Evolutionary conservation across 2,888 invertebrate species (phyloP).

Genomic region (Biston stratarius): DNA sequence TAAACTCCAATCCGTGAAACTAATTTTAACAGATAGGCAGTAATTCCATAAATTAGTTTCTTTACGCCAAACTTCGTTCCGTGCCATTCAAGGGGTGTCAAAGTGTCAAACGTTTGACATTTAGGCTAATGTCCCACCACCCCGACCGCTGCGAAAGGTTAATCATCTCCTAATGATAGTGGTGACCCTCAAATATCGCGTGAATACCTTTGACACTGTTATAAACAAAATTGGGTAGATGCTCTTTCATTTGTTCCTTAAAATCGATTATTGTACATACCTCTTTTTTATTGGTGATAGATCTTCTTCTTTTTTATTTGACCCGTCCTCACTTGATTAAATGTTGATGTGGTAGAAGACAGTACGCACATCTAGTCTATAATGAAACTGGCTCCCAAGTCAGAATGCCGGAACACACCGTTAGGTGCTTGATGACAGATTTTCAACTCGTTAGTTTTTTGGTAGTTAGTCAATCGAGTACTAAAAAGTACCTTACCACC

Average conservation of each 20-base stretch:
- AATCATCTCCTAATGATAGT: constrained; percentile 81
- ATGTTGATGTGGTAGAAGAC: background rate
- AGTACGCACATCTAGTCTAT: too few species aligned
- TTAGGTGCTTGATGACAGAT: too few species aligned
- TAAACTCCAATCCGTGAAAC: background rate
- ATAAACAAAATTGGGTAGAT: constrained; percentile 28
- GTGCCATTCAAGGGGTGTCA: constrained; percentile 46
- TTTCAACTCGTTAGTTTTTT: too few species aligned
- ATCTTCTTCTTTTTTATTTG: background rate
- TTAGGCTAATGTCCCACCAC: constrained; percentile 66
- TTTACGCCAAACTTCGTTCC: constrained; percentile 38
- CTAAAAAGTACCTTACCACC: too few species aligned
- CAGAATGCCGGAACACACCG: too few species aligned
- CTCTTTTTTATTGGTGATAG: background rate
- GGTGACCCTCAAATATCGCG: constrained; percentile 44
- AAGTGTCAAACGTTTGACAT: constrained; percentile 47
- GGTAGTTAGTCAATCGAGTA: too few species aligned
- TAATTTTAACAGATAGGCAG: constrained; percentile 19
- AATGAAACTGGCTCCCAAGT: too few species aligned
- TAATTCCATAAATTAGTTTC: constrained; percentile 19
- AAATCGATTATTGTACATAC: background rate
- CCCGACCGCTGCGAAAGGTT: constrained; percentile 76
- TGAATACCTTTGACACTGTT: constrained; percentile 36
- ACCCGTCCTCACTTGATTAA: background rate
- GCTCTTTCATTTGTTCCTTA: constrained; percentile 8